Evolutionary conservation across 2,113 vertebrate genomes (phyloP), one percentile per base, ranked within the genome.

Genomic region (Chaetodon auriga): DNA sequence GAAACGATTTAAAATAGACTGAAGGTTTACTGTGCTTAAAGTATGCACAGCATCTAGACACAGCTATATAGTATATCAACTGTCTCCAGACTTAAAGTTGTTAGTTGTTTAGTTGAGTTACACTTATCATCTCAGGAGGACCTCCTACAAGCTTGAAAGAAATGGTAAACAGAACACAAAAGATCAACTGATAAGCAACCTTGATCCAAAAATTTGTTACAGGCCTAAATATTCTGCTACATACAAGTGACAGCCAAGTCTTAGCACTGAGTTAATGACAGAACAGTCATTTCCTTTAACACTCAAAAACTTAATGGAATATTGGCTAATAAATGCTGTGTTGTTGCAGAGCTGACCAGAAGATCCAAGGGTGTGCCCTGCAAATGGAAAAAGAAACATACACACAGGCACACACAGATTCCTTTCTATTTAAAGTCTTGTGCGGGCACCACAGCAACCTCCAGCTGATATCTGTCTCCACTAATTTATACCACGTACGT

Each of bases 401-500:
- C 36, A n/a, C 54, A 10, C 58, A 91, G 75, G 83, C 89, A 86
- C 64, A 87, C 74, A 81, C 78, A 90, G 86, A 94, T 93, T 91
- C 89, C 89, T 88, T 92, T 93, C 93, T 93, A 94, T 94, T 93
- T 93, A 76, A 85, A 93, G 90, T 62, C 72, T 36, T 55, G 73
- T 51, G 60, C 45, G 35, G 68, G 86, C 71, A 84, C 81, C 68
- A 72, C 57, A 80, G 86, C 51, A 93, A 85, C 82, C 84, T 84
- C 80, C 57, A 69, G 69, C 85, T 72, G 78, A 90, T 87, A 84
- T 85, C 48, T 78, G 68, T 82, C 71, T 83, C 76, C 64, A 53
- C 55, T 85, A 78, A 88, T 89, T 88, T 80, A 87, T 77, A 76
- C 64, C 72, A 68, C 68, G 48, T 70, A 82, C 58, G 70, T 66